Percentiles rank a stretch among this genome's conserved stretches.
Conservation (phyloP, 2,888 invertebrate genomes). For the Oscheius sp. region DNA sequence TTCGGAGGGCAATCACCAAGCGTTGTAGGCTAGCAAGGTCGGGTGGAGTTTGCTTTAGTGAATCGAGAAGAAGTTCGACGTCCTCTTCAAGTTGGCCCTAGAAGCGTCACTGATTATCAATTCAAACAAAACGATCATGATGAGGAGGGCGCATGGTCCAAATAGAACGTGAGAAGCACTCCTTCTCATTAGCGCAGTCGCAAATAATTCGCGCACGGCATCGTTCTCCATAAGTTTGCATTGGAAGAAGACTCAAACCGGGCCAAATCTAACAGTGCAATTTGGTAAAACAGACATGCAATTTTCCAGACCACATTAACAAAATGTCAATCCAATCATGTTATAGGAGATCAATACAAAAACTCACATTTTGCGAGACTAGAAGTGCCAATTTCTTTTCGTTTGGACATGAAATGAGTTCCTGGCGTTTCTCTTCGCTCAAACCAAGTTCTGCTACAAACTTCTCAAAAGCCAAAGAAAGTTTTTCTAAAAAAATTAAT, state of each 20-base stretch:
- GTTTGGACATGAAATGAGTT: slow-evolving; percentile 54
- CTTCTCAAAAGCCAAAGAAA: slow-evolving; percentile 23
- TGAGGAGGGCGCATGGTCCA: slow-evolving; percentile 36
- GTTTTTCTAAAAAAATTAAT: slow-evolving; percentile 25
- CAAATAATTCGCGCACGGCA: slow-evolving; percentile 23
- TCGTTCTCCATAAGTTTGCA: background rate
- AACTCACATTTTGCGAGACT: slow-evolving; percentile 48
- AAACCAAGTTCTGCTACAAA: slow-evolving; percentile 59
- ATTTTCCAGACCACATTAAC: background rate
- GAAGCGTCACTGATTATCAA: slow-evolving; percentile 35
- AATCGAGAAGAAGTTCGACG: slow-evolving; percentile 28
- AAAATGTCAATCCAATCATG: background rate
- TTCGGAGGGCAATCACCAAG: slow-evolving; percentile 60
- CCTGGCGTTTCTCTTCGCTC: slow-evolving; percentile 58
- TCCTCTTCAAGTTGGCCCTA: slow-evolving; percentile 43
- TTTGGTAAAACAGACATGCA: background rate
- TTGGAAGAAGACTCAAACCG: background rate
- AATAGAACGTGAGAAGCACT: slow-evolving; percentile 39
- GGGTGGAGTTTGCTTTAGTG: slow-evolving; percentile 1
- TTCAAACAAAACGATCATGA: slow-evolving; percentile 36
- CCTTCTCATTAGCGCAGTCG: slow-evolving; percentile 25
- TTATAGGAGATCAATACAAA: background rate
- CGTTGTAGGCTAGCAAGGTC: slow-evolving; percentile 56
- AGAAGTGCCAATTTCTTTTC: slow-evolving; percentile 64
- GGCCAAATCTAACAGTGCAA: background rate